Base-by-base conservation (phyloP, 2,797 vertebrate genomes). In the Apogon hyalosoma region DNA sequence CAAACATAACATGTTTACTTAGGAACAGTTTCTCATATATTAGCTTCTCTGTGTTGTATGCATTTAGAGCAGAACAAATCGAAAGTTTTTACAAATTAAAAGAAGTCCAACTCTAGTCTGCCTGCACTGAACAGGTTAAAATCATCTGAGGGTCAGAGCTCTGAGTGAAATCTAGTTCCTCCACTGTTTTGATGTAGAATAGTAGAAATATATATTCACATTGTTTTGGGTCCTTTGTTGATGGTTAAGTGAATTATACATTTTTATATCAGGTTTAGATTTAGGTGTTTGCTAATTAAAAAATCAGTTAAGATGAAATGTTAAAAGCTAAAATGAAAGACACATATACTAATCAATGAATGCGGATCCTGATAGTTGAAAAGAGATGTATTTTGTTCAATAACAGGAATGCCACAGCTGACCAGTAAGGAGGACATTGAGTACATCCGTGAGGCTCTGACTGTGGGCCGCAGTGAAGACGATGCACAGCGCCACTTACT, bases 341-440 rank as follows among this genome's bases (percentile, higher is more conserved):
- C 12, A 28, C 11, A 19, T 15, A 16, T 48, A 0, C 7, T 38
- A 7, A 24, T 5, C 31, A 1, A 46, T 16, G 28, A 31, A 31
- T 31, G 2, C 28, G n/a, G 4, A 3, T 12, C 1, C 7, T 12
- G 18, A 6, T 7, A 4, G 39, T 46, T 45, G 24, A 19, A 41
- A 58, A 47, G 15, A 28, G 5, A 66, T 7, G 2, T 62, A 0
- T 28, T 10, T 13, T 0, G 0, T 0, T 7, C 7, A 1, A 45
- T n/a, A 1, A 12, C 85, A 92, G 98, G 98, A 7, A 99, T 99
- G 97, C 98, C 98, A 3, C 97, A 99, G 50, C 89, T 99, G 82
- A 99, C 97, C 46, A 98, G 97, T 80, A 98, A 97, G 83, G 97
- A 99, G 86, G 98, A 99, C 53, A 98, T 99, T 0, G 98, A 98